Evolutionary conservation across 2,797 vertebrate genomes (phyloP).

Genomic region (Tamandua tetradactyla): DNA sequence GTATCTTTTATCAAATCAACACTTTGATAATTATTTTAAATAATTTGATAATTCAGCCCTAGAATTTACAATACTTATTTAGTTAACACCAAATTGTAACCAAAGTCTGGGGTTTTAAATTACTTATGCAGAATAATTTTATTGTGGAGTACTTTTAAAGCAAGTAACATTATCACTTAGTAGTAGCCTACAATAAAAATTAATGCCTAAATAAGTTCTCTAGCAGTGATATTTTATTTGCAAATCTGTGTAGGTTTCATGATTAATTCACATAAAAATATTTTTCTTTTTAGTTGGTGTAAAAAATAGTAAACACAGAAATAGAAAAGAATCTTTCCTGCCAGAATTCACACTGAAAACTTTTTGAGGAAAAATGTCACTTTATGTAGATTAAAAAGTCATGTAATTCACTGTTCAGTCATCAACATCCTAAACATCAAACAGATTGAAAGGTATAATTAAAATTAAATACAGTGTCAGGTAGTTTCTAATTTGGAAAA

Average conservation of each 20-base stretch:
- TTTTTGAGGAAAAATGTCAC: not conserved
- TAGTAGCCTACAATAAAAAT: constrained; percentile 70
- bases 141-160: not conserved
- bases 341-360: not conserved
- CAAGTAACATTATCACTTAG: constrained; percentile 62
- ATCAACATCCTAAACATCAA: not conserved
- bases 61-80: constrained; percentile 23
- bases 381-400: not conserved
- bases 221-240: constrained; percentile 70
- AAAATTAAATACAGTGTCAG: constrained; percentile 25
- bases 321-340: not conserved
- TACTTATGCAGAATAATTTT: not conserved
- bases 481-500: not conserved
- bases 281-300: constrained; percentile 39
- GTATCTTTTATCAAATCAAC: not conserved
- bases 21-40: no score
- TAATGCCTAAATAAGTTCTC: constrained; percentile 73
- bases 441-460: constrained; percentile 30
- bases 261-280: constrained; percentile 68
- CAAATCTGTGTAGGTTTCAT: constrained; percentile 67
- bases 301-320: constrained; percentile 26
- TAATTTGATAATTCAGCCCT: not conserved
- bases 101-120: not conserved
- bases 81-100: not conserved
- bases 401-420: constrained; percentile 48